phyloP scores from a whole-genome alignment of 2,113 vertebrate species.

The Eublepharis macularius region DNA sequence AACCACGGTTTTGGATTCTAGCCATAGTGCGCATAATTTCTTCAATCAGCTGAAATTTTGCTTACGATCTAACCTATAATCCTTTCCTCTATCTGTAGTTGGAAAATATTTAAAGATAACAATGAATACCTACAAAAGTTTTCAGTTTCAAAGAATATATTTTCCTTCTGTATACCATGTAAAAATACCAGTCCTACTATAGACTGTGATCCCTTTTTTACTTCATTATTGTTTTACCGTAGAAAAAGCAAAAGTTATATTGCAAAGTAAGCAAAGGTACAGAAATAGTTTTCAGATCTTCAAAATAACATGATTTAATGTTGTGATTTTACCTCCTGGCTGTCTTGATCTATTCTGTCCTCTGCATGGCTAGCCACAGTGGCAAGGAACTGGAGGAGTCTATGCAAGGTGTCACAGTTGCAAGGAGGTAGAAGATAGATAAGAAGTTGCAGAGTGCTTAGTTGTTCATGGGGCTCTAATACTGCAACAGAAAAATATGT shows the following conservation, averaged over 20 bases:
- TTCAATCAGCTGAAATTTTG: too few species aligned
- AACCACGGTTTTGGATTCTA: too few species aligned
- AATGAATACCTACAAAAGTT: neutral
- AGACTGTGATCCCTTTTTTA: neutral
- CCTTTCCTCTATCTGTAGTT: too few species aligned
- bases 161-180: neutral
- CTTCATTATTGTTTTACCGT: neutral
- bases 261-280: constrained; percentile 17
- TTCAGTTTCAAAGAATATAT: neutral
- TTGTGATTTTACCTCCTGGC: constrained; percentile 78
- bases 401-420: constrained; percentile 94
- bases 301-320: neutral
- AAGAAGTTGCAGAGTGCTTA: constrained; percentile 87
- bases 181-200: neutral
- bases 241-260: neutral
- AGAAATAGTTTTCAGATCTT: neutral
- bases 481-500: constrained; percentile 72
- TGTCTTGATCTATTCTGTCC: constrained; percentile 80
- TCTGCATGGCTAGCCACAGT: constrained; percentile 89
- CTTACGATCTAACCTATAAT: too few species aligned
- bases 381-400: constrained; percentile 91
- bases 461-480: constrained; percentile 87
- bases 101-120: neutral
- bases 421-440: constrained; percentile 95
- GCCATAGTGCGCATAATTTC: too few species aligned